Conservation (phyloP, 2,888 invertebrate genomes). For the Dolichomitus sp. region DNA sequence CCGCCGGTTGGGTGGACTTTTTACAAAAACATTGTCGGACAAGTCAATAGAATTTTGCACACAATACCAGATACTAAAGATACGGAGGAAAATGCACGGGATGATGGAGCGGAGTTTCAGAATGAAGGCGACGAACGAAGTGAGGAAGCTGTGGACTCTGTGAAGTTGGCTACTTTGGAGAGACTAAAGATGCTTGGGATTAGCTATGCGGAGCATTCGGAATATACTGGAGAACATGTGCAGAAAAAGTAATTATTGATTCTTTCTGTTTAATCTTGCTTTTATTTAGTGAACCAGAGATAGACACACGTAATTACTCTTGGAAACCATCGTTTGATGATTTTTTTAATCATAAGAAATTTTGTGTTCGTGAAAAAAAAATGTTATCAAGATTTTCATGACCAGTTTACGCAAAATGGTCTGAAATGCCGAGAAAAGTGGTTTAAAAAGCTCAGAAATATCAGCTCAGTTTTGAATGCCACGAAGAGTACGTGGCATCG, state of each 20-base stretch:
- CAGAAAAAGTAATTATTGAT: slow-evolving; percentile 74
- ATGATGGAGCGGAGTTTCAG: slow-evolving; percentile 48
- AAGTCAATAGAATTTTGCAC: slow-evolving; percentile 88
- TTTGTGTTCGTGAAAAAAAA: too few species aligned
- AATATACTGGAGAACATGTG: slow-evolving; percentile 73
- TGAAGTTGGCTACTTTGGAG: slow-evolving; percentile 82
- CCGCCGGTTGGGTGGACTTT: slow-evolving; percentile 91
- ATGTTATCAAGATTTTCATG: too few species aligned
- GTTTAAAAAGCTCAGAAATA: too few species aligned
- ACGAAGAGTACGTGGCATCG: too few species aligned
- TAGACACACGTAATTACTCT: background rate
- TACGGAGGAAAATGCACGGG: slow-evolving; percentile 66
- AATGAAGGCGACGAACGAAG: slow-evolving; percentile 54
- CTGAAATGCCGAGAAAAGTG: too few species aligned
- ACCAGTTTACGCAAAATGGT: too few species aligned
- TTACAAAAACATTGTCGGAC: slow-evolving; percentile 90
- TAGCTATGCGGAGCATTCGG: slow-evolving; percentile 78
- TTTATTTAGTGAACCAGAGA: background rate
- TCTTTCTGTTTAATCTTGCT: background rate
- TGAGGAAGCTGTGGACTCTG: slow-evolving; percentile 73
- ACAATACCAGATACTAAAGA: slow-evolving; percentile 81
- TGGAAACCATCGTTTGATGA: background rate
- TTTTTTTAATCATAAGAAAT: background rate
- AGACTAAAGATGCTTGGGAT: slow-evolving; percentile 83
- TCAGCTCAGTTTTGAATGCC: too few species aligned